Conservation (phyloP, 1,140 invertebrate genomes). For the Aphelinus atriplicis region DNA sequence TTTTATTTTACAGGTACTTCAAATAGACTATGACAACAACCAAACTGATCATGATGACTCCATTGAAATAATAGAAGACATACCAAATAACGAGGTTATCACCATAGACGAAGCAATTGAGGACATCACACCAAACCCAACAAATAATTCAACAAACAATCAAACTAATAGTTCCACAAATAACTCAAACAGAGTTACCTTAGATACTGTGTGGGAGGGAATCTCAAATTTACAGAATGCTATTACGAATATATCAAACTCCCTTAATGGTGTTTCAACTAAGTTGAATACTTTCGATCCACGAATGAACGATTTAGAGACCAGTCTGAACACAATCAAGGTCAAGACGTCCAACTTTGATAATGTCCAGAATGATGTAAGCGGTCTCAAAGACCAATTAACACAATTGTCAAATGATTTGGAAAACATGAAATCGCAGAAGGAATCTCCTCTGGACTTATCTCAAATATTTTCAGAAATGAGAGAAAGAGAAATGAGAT, state of each 20-base stretch:
- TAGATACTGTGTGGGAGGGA: constrained; percentile 34
- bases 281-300: constrained; percentile 31
- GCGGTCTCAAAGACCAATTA: constrained; percentile 8
- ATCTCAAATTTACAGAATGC: constrained; percentile 22
- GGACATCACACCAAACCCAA: too few species aligned
- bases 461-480: constrained; percentile 21
- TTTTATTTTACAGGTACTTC: too few species aligned
- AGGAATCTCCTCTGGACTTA: background rate
- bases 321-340: constrained; percentile 11
- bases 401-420: constrained; percentile 3
- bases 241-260: constrained; percentile 32
- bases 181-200: constrained; percentile 12
- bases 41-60: background rate
- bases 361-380: constrained; percentile 25
- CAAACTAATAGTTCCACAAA: background rate
- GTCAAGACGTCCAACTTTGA: constrained; percentile 21
- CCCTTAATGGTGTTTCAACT: constrained; percentile 15
- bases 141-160: too few species aligned
- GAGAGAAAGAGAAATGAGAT: constrained; percentile 24
- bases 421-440: constrained; percentile 10
- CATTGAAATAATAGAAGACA: background rate
- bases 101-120: too few species aligned
- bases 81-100: background rate
- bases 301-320: constrained; percentile 32
- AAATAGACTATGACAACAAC: background rate